phyloP scores from a whole-genome alignment of 1,140 invertebrate species.

The Cepaea nemoralis region DNA sequence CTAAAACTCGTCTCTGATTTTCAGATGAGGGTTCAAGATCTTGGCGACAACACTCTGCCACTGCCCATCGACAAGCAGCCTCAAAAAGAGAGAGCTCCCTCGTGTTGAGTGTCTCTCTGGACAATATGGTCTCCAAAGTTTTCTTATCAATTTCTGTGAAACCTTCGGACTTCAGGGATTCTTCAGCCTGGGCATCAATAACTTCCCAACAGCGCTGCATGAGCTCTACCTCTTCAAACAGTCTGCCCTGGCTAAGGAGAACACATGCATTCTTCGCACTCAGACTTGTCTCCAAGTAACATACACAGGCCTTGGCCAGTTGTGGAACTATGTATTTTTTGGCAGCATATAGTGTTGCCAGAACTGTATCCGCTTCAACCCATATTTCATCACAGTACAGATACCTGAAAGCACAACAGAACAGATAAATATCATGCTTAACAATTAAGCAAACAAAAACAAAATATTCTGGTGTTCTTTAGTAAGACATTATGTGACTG shows the following conservation, averaged over 20 bases:
- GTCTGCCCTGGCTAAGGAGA: conserved; percentile 81
- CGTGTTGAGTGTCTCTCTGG: conserved; percentile 85
- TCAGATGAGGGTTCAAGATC: conserved; percentile 79
- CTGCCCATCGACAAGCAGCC: conserved; percentile 81
- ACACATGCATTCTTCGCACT: conserved; percentile 87
- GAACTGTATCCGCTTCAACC: conserved; percentile 86
- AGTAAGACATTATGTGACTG: no score
- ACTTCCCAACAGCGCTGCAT: conserved; percentile 88
- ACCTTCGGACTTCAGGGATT: conserved; percentile 85
- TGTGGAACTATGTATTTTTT: conserved; percentile 89
- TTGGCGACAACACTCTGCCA: conserved; percentile 82
- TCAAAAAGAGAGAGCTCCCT: conserved; percentile 85
- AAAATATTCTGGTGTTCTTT: no score
- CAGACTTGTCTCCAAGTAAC: conserved; percentile 85
- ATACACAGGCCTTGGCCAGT: conserved; percentile 85
- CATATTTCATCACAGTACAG: conserved; percentile 94
- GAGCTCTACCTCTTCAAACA: conserved; percentile 87
- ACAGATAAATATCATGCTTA: neutral
- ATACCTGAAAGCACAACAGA: conserved; percentile 78
- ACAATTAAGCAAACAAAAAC: no score
- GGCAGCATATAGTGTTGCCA: conserved; percentile 87
- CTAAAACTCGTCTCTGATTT: conserved; percentile 81
- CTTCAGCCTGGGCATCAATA: conserved; percentile 87
- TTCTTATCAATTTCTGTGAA: conserved; percentile 89
- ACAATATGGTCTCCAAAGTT: conserved; percentile 84